Evolutionary conservation across 2,113 vertebrate genomes (phyloP), one percentile per base, ranked within the genome.

Genomic region (Callorhinus ursinus): DNA sequence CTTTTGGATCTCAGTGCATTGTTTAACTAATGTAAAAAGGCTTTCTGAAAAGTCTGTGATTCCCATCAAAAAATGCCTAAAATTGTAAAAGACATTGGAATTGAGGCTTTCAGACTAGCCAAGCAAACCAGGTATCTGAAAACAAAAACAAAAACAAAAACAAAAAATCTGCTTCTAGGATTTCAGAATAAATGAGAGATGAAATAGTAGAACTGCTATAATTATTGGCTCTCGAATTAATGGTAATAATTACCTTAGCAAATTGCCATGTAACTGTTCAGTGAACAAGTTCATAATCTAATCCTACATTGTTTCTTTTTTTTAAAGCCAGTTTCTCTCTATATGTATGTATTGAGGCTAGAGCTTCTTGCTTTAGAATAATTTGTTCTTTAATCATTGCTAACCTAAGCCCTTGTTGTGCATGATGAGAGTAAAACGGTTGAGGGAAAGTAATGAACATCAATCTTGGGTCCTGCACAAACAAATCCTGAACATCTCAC

Each of bases 261-360:
- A 97, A 98, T 98, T 98, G 96, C 97, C 94, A 87, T 97, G 97
- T 97, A 96, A 98, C 97, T 97, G 97, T 98, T 98, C 97, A 98
- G 61, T 98, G 98, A 98, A 96, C 95, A 98, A 96, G 95, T 97
- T 98, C 95, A 97, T 98, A 98, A 97, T 97, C 97, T 98, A 98
- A 97, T 97, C 98, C 97, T 97, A 96, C 89, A 95, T 92, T 97
- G 96, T 95, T 94, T 22, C 36, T 26, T 57, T 85, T 80, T 81
- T 71, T 36, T 55, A 97, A 83, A 67, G 63, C 80, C 81, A 81
- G 93, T 93, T 97, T 97, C 69, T 95, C 85, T 96, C 94, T 97
- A 76, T 86, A 96, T 97, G 91, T 95, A 89, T 93, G 59, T 91
- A 85, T 95, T 79, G 28, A 97, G 93, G 82, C 93, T 97, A 97